These are phyloP conservation scores for Cheilosia impressa DNA, from an alignment of 2,888 invertebrate species.

Conservation along the genomic window DNA sequence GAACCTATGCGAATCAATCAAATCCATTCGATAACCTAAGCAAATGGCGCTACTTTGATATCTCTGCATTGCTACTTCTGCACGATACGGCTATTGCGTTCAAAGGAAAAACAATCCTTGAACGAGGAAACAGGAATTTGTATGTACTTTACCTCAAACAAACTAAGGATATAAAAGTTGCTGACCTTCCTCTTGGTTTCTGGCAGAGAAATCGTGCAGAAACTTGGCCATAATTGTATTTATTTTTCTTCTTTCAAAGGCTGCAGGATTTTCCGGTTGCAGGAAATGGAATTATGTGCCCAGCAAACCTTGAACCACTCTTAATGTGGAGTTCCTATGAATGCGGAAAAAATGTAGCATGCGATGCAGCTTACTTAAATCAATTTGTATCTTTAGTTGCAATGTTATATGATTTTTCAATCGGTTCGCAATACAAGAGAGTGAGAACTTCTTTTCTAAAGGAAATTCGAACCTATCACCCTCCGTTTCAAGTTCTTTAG, in stretches of 20 bases:
- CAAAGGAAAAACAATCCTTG: not conserved
- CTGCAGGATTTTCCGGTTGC: constrained; percentile 6
- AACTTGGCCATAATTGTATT: not conserved
- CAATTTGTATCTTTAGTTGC: too few relatives aligned
- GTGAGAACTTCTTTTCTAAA: too few relatives aligned
- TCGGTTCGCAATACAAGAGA: too few relatives aligned
- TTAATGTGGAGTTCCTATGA: not conserved
- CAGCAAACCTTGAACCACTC: not conserved
- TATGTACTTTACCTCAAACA: not conserved
- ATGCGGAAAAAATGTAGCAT: not conserved
- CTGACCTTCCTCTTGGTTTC: constrained; percentile 1
- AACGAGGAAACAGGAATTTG: not conserved
- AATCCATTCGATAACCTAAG: too few relatives aligned
- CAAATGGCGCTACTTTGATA: too few relatives aligned
- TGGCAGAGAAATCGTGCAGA: constrained; percentile 6
- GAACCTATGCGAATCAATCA: too few relatives aligned
- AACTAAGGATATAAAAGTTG: not conserved
- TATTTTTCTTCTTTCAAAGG: not conserved
- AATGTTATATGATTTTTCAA: too few relatives aligned
- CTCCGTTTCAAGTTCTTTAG: too few relatives aligned
- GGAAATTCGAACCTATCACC: too few relatives aligned
- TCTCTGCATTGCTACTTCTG: too few relatives aligned
- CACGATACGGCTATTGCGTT: too few relatives aligned
- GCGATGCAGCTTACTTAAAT: not conserved
- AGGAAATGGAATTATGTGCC: not conserved